These are phyloP conservation scores for Hemiprocne comata DNA, from an alignment of 2,113 vertebrate genomes.

Conservation along the genomic window DNA sequence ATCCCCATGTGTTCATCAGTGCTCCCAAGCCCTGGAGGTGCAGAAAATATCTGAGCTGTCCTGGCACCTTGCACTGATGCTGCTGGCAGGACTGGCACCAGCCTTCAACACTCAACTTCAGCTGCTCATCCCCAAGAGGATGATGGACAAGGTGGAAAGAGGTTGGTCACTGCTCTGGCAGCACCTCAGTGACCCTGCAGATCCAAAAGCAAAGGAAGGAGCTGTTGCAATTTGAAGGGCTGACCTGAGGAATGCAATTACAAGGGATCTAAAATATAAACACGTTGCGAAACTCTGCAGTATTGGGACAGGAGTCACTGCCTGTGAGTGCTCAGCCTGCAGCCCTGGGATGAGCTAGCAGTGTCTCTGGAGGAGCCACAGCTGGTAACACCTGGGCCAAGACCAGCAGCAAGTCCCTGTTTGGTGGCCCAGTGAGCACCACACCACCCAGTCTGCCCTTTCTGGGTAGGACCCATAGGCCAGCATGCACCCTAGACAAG, in stretches of 20 bases:
- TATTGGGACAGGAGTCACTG: not conserved
- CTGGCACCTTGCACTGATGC: not conserved
- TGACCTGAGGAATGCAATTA: not conserved
- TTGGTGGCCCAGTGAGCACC: not conserved
- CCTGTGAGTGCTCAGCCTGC: not conserved
- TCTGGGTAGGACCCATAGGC: accelerated
- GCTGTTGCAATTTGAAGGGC: not conserved
- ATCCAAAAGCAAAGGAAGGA: not conserved
- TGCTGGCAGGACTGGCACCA: not conserved
- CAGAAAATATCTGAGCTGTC: not conserved
- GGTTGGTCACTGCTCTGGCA: not conserved
- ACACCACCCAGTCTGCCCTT: not conserved
- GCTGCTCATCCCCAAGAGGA: not conserved
- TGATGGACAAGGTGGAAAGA: not conserved
- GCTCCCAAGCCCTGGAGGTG: not conserved
- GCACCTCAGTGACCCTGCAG: not conserved
- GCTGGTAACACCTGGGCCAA: not conserved
- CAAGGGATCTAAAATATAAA: not conserved
- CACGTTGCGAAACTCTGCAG: accelerated
- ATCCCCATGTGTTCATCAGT: too few relatives aligned
- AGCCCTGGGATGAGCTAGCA: not conserved
- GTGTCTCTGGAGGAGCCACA: not conserved
- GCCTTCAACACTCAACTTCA: not conserved
- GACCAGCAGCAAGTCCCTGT: not conserved
- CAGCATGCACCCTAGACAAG: not conserved